Evolutionary conservation across 2,888 invertebrate genomes (phyloP), one percentile per base, ranked within the genome.

Genomic region (Hemicrepidius hirtus): DNA sequence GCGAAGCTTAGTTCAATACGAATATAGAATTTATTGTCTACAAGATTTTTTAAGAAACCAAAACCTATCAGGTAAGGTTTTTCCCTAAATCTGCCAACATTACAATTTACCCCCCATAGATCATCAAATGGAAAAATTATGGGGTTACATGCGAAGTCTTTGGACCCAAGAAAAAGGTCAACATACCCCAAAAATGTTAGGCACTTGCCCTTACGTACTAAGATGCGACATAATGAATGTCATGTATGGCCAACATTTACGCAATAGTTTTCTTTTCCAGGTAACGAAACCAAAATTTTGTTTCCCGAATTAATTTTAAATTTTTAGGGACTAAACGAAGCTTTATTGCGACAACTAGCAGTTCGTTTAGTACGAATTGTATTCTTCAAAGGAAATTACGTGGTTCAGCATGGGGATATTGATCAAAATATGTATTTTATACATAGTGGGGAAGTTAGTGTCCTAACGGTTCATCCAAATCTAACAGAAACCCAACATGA

Each of bases 391-490:
- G 88, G 89, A 5, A 89, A 90, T 80, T 89, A 89, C 68, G 89
- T 90, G 6, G 89, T 89, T 7, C 89, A 89, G 76, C 86, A 87
- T 37, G 89, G 89, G 0, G 89, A 89, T 77, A 87, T 88, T 0
- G 88, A 89, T 76, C 88, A 88, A 73, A 88, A 88, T 69, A 89
- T 90, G 82, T 90, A 90, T 76, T 89, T 90, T 70, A 89, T 90
- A 80, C 88, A 89, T 76, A 84, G 87, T 77, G 90, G 90, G 74
- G 88, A 89, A 84, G 89, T 89, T 10, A 78, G 77, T 72, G 50
- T 71, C 0, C 77, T 89, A 44, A 89, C 89, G 0, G 88, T 89
- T 5, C 88, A 89, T 80, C 83, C 86, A 0, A 88, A 89, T 79
- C 82, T 89, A 67, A 88, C 79, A 0, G 83, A 84, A 78, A 82